Base-by-base conservation (phyloP, 2,888 invertebrate species). In the Neria commutata region DNA sequence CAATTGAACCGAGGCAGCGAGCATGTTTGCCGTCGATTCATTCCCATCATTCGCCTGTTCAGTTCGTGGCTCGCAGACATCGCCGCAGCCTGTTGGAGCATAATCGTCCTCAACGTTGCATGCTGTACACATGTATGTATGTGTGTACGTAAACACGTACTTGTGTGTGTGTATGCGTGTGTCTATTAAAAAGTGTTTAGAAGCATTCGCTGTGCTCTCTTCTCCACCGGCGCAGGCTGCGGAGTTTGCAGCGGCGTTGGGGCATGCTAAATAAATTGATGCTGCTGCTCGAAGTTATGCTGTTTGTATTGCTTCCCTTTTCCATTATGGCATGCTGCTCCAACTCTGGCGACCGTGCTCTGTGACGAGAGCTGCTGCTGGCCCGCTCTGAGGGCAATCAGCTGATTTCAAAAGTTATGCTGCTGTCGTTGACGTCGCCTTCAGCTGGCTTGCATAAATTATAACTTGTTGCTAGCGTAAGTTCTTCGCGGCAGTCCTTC, bases 381-480 rank as follows among this genome's bases (percentile, higher is more conserved):
- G n/a, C n/a, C n/a, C n/a, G n/a, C n/a, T n/a, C n/a, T n/a, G n/a
- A n/a, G n/a, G n/a, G n/a, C n/a, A n/a, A 42, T 42, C 42, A 42
- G 42, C 42, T 42, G 42, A 42, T 42, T 42, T 17, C 14, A 21
- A 42, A 42, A 3, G 4, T 14, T 14, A 19, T 4, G 29, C 29
- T 37, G 42, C 5, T 42, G 10, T 42, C 42, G 19, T 42, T 21
- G 42, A 19, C 17, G 4, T 42, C 6, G 42, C 19, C 42, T 3
- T 42, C 21, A 37, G n/a, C n/a, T 29, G 11, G 29, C 11, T 29
- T 29, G 29, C 21, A 42, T 19, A 42, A 21, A 17, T 42, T 17
- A 21, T 42, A 42, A 42, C 42, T 42, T 42, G 42, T 42, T 42
- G 42, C n/a, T n/a, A n/a, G n/a, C n/a, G n/a, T n/a, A n/a, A 37